Evolutionary conservation across 30 jellyfish, hydroid and myxozoan genomes (phyloP).

Genomic region (Sanderia malayensis): DNA sequence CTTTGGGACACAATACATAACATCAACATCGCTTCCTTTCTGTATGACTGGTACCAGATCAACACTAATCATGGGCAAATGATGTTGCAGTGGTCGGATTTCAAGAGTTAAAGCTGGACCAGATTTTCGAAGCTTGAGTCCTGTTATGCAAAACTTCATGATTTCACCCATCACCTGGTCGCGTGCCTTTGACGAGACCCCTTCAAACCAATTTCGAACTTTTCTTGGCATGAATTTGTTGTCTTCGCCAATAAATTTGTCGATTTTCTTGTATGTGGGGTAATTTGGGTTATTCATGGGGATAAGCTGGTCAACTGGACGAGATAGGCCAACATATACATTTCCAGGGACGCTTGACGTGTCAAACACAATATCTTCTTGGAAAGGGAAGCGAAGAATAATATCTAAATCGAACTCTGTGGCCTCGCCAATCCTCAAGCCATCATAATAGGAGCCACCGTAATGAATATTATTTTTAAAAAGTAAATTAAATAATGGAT

Average conservation of each 20-base stretch:
- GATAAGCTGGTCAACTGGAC: background rate
- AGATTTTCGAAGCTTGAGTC: background rate
- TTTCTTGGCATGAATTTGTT: background rate
- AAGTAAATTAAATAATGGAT: background rate
- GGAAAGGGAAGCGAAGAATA: slow-evolving; percentile 19
- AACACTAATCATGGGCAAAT: background rate
- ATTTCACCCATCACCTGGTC: background rate
- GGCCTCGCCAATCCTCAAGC: slow-evolving; percentile 31
- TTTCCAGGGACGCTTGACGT: background rate
- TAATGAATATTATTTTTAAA: background rate
- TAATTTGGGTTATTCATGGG: background rate
- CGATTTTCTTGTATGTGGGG: background rate
- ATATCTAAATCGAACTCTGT: slow-evolving; percentile 30
- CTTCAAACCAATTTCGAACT: background rate
- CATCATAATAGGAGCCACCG: slow-evolving; percentile 27
- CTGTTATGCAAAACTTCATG: background rate
- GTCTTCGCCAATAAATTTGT: background rate
- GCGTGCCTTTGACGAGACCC: background rate
- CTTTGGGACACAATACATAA: background rate
- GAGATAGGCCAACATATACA: background rate
- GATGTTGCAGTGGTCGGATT: background rate
- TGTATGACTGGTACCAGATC: background rate
- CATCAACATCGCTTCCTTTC: background rate
- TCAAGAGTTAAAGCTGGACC: background rate
- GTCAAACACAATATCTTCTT: background rate